Conservation (phyloP, 2,113 vertebrate genomes). For the Suricata suricatta region DNA sequence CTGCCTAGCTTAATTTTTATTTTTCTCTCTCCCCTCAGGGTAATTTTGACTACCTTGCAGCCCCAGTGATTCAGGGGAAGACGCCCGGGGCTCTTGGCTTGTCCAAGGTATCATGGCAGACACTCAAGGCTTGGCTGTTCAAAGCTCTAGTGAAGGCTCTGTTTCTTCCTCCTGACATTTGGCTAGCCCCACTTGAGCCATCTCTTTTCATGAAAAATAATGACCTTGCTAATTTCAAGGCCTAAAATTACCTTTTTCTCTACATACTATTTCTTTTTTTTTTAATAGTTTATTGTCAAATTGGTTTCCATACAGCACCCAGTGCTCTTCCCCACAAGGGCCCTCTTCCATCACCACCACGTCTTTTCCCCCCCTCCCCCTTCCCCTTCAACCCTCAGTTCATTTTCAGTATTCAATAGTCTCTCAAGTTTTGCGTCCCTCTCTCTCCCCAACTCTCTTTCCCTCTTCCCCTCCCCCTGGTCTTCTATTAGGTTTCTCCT, state of each 20-base stretch:
- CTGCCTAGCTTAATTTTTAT: neutral
- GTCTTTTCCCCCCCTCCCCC: too few relatives aligned
- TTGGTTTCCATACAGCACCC: too few relatives aligned
- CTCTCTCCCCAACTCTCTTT: too few relatives aligned
- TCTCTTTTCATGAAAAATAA: neutral
- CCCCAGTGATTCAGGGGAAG: neutral
- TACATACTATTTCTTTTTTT: neutral
- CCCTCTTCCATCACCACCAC: too few relatives aligned
- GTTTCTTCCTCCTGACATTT: neutral
- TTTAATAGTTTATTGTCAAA: too few relatives aligned
- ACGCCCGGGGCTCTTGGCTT: neutral
- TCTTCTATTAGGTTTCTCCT: too few relatives aligned
- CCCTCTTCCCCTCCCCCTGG: too few relatives aligned
- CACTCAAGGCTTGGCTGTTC: neutral
- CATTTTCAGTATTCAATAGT: too few relatives aligned
- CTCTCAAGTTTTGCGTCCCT: too few relatives aligned
- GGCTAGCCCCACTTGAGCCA: neutral
- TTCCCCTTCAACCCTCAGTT: too few relatives aligned
- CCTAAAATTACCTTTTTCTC: neutral
- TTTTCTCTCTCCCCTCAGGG: neutral
- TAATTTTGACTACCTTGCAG: neutral
- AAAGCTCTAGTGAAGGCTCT: neutral
- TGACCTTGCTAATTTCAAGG: constrained; percentile 20
- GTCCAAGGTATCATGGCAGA: neutral
- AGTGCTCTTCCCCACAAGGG: too few relatives aligned